Base-by-base conservation (phyloP, 1,140 invertebrate genomes). In the Cyclargus thomasi region DNA sequence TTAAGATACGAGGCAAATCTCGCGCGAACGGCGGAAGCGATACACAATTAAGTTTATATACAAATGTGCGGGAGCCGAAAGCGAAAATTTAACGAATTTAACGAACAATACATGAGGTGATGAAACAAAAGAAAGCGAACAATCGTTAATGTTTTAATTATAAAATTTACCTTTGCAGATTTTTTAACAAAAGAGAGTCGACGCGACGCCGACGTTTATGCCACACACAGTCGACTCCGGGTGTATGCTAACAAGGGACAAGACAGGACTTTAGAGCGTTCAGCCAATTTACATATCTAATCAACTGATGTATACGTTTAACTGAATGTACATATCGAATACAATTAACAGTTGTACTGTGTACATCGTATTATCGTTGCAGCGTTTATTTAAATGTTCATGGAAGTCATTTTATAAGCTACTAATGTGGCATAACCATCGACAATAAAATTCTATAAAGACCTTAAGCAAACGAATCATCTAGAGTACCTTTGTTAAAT, bases 1-100 rank as follows among this genome's bases (percentile, higher is more conserved):
- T 67, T 57, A 67, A 67, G 57, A 67, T 67, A 36, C 21, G 53
- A 53, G 47, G 18, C 17, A 47, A 35, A 23, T 47, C 53, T 65
- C 64, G 21, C 14, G n/a, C 47, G 1, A 23, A 55, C n/a, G 21
- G 22, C 16, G 17, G 17, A 65, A n/a, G 23, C 53, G 22, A 47
- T 47, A 7, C 39, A 47, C 39, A 8, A 47, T 47, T 11, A 47
- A 47, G 39, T 47, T 47, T 47, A 47, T 47, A 47, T 0, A 47
- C 39, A 47, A 17, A 59, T 18, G 62, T 63, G 62, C 3, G 22
- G 16, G 29, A 10, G 4, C 23, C 29, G n/a, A 36, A 17, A 63
- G 3, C 16, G 8, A 36, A 35, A 35, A 0, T 11, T 29, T 29
- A n/a, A 11, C 62, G n/a, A 29, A n/a, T 29, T 29, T 16, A 2